These are phyloP conservation scores for Sapajus apella DNA, from an alignment of 2,113 vertebrate genomes.

Conservation along the genomic window DNA sequence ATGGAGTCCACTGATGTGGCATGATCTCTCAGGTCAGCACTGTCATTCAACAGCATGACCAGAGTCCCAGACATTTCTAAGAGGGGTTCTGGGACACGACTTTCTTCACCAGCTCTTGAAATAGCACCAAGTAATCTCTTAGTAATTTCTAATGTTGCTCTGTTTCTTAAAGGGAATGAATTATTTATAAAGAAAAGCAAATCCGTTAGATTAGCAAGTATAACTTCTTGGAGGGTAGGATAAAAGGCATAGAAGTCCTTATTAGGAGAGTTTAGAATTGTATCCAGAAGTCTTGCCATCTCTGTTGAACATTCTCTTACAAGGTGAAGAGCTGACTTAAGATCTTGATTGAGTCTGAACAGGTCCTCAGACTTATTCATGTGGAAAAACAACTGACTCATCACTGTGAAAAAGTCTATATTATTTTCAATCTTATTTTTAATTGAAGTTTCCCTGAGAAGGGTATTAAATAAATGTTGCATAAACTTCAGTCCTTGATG, in stretches of 20 bases:
- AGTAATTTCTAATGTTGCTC: not conserved
- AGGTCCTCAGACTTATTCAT: conserved; percentile 20
- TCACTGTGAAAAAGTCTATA: not conserved
- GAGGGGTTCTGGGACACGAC: not conserved
- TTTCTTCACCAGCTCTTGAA: not conserved
- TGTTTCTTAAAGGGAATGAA: conserved; percentile 20
- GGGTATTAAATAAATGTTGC: not conserved
- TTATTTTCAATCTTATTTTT: not conserved
- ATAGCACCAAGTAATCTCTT: not conserved
- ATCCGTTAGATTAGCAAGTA: not conserved
- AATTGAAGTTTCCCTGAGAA: not conserved
- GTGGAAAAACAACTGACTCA: not conserved
- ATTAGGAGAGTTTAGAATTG: not conserved
- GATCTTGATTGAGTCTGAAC: not conserved
- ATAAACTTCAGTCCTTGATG: not conserved
- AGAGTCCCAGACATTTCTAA: conserved; percentile 14
- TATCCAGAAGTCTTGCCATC: not conserved
- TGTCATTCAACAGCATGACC: not conserved
- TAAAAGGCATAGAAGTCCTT: not conserved
- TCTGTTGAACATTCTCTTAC: not conserved
- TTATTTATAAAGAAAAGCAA: not conserved
- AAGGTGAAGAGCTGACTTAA: not conserved
- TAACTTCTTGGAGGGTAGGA: not conserved
- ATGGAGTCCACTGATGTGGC: not conserved
- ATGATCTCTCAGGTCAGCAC: not conserved